phyloP scores from a whole-genome alignment of 2,113 vertebrate genomes.

The Nothocercus julius region DNA sequence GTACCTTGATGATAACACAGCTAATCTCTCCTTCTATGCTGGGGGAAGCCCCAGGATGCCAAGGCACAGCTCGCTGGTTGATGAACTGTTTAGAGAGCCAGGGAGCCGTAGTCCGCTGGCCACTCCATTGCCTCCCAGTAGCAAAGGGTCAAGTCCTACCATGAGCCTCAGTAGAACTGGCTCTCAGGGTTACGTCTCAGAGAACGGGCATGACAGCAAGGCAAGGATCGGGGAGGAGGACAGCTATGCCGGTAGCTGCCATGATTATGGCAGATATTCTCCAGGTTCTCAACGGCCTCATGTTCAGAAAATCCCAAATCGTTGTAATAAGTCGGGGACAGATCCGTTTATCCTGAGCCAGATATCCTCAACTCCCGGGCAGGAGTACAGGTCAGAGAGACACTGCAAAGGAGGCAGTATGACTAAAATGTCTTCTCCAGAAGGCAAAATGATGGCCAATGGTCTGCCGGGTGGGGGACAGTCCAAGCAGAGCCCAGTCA shows the following conservation, averaged over 20 bases:
- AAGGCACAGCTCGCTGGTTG: conserved; percentile 80
- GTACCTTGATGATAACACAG: conserved; percentile 76
- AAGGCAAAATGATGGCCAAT: conserved; percentile 83
- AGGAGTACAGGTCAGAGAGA: conserved; percentile 58
- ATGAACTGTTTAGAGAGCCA: conserved; percentile 75
- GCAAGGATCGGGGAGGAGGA: conserved; percentile 60
- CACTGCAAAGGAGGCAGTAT: conserved; percentile 67
- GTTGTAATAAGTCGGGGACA: conserved; percentile 79
- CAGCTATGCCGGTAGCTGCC: conserved; percentile 2
- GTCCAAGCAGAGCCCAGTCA: conserved; percentile 55
- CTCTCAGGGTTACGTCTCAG: conserved; percentile 78
- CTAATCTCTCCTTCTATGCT: conserved; percentile 76
- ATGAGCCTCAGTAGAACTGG: conserved; percentile 76
- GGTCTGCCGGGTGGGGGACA: conserved; percentile 77
- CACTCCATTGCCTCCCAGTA: conserved; percentile 72
- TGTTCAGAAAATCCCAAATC: conserved; percentile 69
- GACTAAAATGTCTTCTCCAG: conserved; percentile 71
- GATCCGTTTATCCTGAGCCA: conserved; percentile 87
- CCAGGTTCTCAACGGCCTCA: conserved; percentile 67
- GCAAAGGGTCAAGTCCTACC: conserved; percentile 80
- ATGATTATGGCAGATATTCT: conserved; percentile 70
- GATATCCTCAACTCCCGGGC: conserved; percentile 61
- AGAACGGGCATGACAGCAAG: conserved; percentile 79
- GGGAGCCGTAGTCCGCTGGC: conserved; percentile 76
- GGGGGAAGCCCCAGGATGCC: conserved; percentile 77